Base-by-base conservation (phyloP, 2,113 vertebrate genomes). In the Cryptomyrus ogoouensis region DNA sequence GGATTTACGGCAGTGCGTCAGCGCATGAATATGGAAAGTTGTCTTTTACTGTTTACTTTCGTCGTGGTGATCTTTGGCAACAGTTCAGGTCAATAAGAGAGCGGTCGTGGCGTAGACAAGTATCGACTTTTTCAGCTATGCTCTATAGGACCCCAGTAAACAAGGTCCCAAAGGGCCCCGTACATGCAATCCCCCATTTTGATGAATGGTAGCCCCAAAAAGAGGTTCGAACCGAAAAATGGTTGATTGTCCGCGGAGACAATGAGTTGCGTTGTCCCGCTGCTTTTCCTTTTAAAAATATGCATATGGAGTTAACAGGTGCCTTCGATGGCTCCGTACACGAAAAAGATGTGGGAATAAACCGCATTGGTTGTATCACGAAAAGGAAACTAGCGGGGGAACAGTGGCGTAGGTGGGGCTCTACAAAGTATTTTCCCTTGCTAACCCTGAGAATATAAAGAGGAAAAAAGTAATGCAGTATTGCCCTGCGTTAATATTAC, bases 221-320 rank as follows among this genome's bases (percentile, higher is more conserved):
- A 88, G 89, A 90, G 66, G 93, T 56, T 21, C 5, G 19, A 56
- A 56, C 53, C 53, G 53, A 21, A 56, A 56, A 56, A 56, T 6
- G 92, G 90, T 91, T 90, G 87, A 90, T 95, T 94, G 93, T 94
- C 89, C 92, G 24, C 3, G 42, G 56, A 77, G 88, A 95, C 93
- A 94, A 94, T 91, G 44, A 39, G 49, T 90, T 74, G 90, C 91
- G 91, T 93, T 93, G 90, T 90, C 12, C 74, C 74, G 31, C 70
- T 77, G 70, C 0, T 39, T 77, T 39, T 90, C 44, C 17, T 42
- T 89, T 91, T 50, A 83, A 17, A 90, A 91, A 91, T 93, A 93
- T 92, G 92, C 92, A 93, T 93, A 90, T 93, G 94, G 93, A 93
- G 94, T 92, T 93, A 89, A 92, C 94, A 94, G 93, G 94, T 93